phyloP scores from a whole-genome alignment of 2,797 vertebrate genomes.

The Micromesistius poutassou region DNA sequence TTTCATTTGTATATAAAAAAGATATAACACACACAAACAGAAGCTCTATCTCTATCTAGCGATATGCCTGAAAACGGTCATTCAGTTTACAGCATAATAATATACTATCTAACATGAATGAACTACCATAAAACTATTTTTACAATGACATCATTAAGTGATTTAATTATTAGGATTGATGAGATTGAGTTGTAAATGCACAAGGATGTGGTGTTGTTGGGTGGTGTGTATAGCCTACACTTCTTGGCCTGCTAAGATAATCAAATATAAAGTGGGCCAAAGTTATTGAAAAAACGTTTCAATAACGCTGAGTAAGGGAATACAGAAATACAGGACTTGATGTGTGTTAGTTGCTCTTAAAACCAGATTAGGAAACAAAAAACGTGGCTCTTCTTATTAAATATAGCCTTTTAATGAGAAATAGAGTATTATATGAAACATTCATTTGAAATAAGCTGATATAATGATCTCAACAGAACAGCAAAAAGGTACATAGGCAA shows the following conservation, averaged over 20 bases:
- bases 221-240: background rate
- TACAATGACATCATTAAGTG: background rate
- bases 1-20: background rate
- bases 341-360: background rate
- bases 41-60: background rate
- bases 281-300: too few species aligned
- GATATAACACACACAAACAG: background rate
- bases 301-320: background rate
- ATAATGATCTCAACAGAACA: slow-evolving; percentile 77
- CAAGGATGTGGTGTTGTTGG: background rate
- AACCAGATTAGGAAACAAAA: slow-evolving; percentile 60
- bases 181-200: background rate
- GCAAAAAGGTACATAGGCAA: slow-evolving; percentile 78
- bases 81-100: background rate
- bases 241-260: background rate
- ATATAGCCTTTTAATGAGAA: slow-evolving; percentile 88
- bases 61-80: background rate
- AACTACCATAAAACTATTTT: background rate
- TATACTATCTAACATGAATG: background rate
- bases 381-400: slow-evolving; percentile 77
- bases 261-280: background rate
- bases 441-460: slow-evolving; percentile 84
- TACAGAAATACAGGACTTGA: background rate
- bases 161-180: background rate
- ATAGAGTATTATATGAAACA: slow-evolving; percentile 86